A percentile compares a stretch with the other conserved stretches of the same genome.
Evolutionary conservation across 2,797 vertebrate species (phyloP).

Genomic region (Bucorvus abyssinicus): DNA sequence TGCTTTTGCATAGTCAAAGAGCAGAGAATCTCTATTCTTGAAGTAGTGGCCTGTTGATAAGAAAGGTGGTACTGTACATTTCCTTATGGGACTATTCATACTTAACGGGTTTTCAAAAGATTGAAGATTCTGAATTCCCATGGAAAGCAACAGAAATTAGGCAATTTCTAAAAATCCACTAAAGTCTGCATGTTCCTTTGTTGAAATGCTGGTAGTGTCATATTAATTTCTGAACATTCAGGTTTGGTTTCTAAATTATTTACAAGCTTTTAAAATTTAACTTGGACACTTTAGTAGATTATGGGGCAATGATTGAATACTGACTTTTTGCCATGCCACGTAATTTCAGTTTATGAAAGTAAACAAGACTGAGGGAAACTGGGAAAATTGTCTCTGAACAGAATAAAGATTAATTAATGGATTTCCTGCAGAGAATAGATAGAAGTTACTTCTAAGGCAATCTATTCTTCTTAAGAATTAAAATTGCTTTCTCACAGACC

Average conservation of each 20-base stretch:
- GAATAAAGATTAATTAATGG: neutral
- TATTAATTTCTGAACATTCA: neutral
- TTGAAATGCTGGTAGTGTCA: neutral
- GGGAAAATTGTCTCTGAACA: neutral
- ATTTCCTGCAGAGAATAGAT: neutral
- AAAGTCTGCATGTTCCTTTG: rapidly evolving
- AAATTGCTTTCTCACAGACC: neutral
- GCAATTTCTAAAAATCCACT: neutral
- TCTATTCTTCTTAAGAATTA: neutral
- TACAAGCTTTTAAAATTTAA: neutral
- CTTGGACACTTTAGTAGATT: neutral
- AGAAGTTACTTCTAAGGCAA: neutral
- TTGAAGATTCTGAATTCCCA: neutral
- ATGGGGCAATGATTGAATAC: neutral
- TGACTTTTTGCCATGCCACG: neutral
- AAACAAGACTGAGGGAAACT: neutral
- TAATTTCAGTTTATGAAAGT: neutral
- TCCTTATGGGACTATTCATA: neutral
- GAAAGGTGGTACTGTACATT: neutral
- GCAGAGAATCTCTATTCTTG: neutral
- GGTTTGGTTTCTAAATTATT: neutral
- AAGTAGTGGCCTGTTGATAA: neutral
- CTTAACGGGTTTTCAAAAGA: neutral
- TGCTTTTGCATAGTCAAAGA: neutral
- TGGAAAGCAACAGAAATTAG: neutral